These are phyloP conservation scores for Drosophila rufa DNA, from an alignment of 1,140 invertebrate genomes.

Conservation along the genomic window DNA sequence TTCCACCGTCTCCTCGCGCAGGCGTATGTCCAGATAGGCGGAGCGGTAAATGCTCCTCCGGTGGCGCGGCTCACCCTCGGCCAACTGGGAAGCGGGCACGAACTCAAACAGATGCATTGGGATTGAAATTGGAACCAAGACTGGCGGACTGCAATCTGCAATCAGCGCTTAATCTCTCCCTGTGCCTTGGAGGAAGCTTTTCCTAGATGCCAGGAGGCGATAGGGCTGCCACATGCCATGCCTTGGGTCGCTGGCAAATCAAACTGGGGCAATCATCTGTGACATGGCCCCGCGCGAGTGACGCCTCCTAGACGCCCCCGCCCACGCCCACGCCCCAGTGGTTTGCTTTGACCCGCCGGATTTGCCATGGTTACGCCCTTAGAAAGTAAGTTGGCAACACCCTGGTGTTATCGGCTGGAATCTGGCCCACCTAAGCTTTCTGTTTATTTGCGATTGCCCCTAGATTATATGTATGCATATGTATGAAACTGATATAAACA, in stretches of 20 bases:
- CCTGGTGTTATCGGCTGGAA: constrained; percentile 3
- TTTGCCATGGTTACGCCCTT: constrained; percentile 57
- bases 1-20: constrained; percentile 34
- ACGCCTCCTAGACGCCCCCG: constrained; percentile 9
- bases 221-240: constrained; percentile 42
- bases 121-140: constrained; percentile 9
- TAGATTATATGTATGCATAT: neutral
- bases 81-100: constrained; percentile 69
- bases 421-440: neutral
- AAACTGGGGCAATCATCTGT: constrained; percentile 62
- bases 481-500: constrained; percentile 12
- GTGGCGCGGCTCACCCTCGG: constrained; percentile 41
- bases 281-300: constrained; percentile 27
- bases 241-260: constrained; percentile 44
- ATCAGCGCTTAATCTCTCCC: constrained; percentile 12
- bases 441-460: neutral
- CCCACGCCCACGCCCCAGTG: constrained; percentile 18
- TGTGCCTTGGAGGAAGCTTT: neutral
- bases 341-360: constrained; percentile 69
- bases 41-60: constrained; percentile 74
- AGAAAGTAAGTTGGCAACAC: constrained; percentile 16
- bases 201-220: constrained; percentile 30
- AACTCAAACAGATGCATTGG: constrained; percentile 80
- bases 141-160: constrained; percentile 22
- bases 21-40: constrained; percentile 71